Evolutionary conservation across 1,140 invertebrate genomes (phyloP), one percentile per base, ranked within the genome.

Genomic region (Aporrectodea caliginosa): DNA sequence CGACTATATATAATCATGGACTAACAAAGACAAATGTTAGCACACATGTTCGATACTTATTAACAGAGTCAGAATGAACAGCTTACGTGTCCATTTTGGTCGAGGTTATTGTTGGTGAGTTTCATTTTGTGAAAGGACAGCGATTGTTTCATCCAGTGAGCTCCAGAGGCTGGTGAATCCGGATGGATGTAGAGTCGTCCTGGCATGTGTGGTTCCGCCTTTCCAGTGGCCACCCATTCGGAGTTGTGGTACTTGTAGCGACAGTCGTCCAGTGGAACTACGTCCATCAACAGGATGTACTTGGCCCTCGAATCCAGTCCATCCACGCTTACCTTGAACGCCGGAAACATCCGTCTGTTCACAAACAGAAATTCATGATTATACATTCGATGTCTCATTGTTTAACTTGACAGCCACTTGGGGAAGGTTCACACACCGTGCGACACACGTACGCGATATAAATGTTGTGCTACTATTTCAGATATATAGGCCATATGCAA

Each of bases 81-180:
- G 58, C 68, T 80, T 71, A 81, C 80, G 68, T 99, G 96, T 81
- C 97, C 98, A 86, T 99, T 98, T 85, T 98, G 95, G 85, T 99
- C 98, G 80, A 99, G 91, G 84, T 98, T 95, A 89, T 99, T 98
- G 88, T 99, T 99, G 69, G 98, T 99, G 16, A 99, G 91, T 88
- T 99, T 99, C 22, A 99, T 90, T 89, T 98, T 98, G 88, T 99
- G 97, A 88, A 99, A 99, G 43, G 95, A 95, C 35, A 98, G 93
- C 1, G 96, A 93, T 87, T 98, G 96, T 83, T 98, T 97, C 94
- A 96, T 98, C 97, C 97, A 99, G 86, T 98, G 96, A 1, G 93
- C 90, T 12, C 97, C 98, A 78, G 92, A 93, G 0, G 96, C 95
- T 0, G 97, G 97, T 16, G 96, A 98, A 87, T 99, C 98, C 0